phyloP scores from a whole-genome alignment of 2,113 vertebrate species.

The Micromys minutus region DNA sequence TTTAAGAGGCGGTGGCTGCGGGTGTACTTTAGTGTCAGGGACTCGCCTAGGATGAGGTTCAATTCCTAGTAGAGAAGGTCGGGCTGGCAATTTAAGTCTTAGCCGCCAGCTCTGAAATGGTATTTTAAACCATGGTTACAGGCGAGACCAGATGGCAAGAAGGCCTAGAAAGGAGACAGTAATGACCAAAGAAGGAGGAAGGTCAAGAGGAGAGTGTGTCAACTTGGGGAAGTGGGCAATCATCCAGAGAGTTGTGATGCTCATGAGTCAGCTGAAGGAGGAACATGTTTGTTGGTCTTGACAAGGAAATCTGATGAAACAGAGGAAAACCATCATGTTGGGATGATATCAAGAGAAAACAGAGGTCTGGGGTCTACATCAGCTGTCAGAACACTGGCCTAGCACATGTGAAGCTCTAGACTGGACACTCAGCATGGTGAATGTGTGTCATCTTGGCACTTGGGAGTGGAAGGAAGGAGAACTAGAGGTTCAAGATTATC shows the following conservation, averaged over 20 bases:
- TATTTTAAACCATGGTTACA: background rate
- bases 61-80: background rate
- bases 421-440: background rate
- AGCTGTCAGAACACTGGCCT: background rate
- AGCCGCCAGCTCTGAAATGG: background rate
- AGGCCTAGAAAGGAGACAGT: background rate
- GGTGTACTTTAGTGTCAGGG: background rate
- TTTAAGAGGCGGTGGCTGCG: background rate
- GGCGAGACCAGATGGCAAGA: background rate
- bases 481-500: background rate
- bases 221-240: background rate
- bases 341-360: background rate
- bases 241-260: background rate
- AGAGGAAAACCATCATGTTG: background rate
- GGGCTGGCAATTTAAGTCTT: background rate
- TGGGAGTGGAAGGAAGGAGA: background rate
- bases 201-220: conserved; percentile 12
- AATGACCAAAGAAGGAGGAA: background rate
- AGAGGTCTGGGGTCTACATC: background rate
- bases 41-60: background rate
- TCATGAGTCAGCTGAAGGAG: background rate
- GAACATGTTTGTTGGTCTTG: background rate
- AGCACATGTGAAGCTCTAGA: background rate
- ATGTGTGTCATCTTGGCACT: background rate
- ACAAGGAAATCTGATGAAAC: background rate